Base-by-base conservation (phyloP, 2,888 invertebrate genomes). In the Clepsis dumicolana region DNA sequence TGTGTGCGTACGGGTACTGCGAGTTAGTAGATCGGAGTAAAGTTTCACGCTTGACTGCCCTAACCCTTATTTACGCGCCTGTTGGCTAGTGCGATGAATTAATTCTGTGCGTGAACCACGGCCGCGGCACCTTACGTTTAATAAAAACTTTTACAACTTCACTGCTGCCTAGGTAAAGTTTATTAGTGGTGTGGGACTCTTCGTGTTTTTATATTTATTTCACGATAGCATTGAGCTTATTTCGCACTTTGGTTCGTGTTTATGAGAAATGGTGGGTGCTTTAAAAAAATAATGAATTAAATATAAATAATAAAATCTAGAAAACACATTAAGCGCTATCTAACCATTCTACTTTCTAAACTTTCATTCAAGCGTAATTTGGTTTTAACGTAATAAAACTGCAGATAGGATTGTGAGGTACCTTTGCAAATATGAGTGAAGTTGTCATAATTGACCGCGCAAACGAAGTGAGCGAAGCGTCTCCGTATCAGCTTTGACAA, bases 11-110 rank as follows among this genome's bases (percentile, higher is more conserved):
- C 5, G 24, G 32, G 35, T 29, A 25, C 41, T 70, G 57, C 61
- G 69, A 69, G 56, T 71, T 71, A 54, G 57, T 67, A 65, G 73
- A 72, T 72, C 65, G 72, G 64, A 70, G 67, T 57, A 62, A 70
- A 72, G 61, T 71, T 65, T 41, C 35, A 38, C 70, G 71, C 52
- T 68, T 57, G 74, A 74, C 71, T 70, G 70, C 71, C 73, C 76
- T 79, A 75, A 75, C 74, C 75, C 75, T 79, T 81, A 80, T 80
- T 79, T 79, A 82, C 76, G 74, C 64, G 64, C 67, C 74, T 70
- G 69, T 54, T 35, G 69, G 35, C 41, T 29, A 56, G 59, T 54
- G 61, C 71, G 68, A 74, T 73, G 73, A 74, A 74, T 75, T 75
- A 69, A 74, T 76, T 73, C 72, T 59, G 41, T 64, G 64, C 50